Conservation (phyloP, 2,797 vertebrate species). For the Saxicola maurus region DNA sequence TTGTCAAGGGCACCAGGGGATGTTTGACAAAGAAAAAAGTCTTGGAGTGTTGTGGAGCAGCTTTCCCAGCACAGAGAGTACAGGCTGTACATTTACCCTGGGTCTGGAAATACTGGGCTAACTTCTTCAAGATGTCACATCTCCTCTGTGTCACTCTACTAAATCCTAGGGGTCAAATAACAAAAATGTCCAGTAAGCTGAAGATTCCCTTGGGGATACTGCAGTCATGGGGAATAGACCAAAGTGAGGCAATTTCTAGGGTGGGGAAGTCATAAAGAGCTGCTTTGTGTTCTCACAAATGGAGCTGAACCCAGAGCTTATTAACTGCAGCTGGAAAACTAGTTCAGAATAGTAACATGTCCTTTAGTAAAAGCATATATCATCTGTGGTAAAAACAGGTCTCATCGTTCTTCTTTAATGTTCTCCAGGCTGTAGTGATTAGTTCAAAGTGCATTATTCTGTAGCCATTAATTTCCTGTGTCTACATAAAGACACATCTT, state of each 20-base stretch:
- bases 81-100: not conserved
- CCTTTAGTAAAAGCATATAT: not conserved
- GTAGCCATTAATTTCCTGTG: not conserved
- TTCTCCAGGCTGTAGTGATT: not conserved
- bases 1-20: not conserved
- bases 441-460: not conserved
- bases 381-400: not conserved
- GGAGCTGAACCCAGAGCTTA: not conserved
- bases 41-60: not conserved
- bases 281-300: not conserved
- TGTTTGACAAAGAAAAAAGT: not conserved
- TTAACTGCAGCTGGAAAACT: constrained; percentile 8
- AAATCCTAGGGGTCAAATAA: not conserved
- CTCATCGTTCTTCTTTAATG: not conserved
- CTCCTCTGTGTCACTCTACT: not conserved
- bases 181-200: not conserved
- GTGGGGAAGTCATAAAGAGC: not conserved
- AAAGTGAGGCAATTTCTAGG: not conserved
- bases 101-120: not conserved
- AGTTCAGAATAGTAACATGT: not conserved
- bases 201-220: not conserved
- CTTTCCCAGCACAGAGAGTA: not conserved
- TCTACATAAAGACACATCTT: not conserved
- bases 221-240: not conserved
- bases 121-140: not conserved